Base-by-base conservation (phyloP, 2,113 vertebrate genomes). In the Megaleporinus macrocephalus region DNA sequence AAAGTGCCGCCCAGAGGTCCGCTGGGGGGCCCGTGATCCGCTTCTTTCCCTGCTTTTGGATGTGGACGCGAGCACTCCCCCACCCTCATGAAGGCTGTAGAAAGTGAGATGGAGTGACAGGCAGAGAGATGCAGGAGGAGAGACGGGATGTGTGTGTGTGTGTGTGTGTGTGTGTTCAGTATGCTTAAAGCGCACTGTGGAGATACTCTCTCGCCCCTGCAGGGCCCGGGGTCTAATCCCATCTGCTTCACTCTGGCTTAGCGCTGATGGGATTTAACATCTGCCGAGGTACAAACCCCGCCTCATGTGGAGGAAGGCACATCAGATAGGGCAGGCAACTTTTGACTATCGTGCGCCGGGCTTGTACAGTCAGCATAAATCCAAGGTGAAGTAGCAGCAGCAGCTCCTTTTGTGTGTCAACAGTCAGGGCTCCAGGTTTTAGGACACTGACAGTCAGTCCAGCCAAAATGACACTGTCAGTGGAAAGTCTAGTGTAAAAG, bases 171-270 rank as follows among this genome's bases (percentile, higher is more conserved):
- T 72, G 68, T 49, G 68, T 73, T 47, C 44, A 53, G 79, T 61
- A 65, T 73, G 69, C 79, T 65, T 80, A 24, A 63, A 61, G 57
- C 57, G 20, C 6, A 36, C 29, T 55, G 27, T 53, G 61, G 71
- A 6, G 20, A 63, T 77, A 70, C 59, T 73, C 16, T 63, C 53
- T 59, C 41, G 15, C 49, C 44, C 76, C 57, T 76, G 15, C 41
- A 33, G 55, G 47, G 71, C 36, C 13, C 5, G n/a, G 27, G 51
- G 41, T 82, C 69, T 83, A 83, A 83, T 85, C 84, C 80, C 57
- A 83, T 83, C 80, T 78, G 55, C 73, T 27, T 74, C 63, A 69
- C 62, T 63, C 29, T 68, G 63, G 55, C 73, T 77, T 84, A 84
- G 30, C 47, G 29, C 47, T 57, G 76, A 79, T 69, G 22, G 7